Evolutionary conservation across 2,113 vertebrate genomes (phyloP).

Genomic region (Alexandromys fortis): DNA sequence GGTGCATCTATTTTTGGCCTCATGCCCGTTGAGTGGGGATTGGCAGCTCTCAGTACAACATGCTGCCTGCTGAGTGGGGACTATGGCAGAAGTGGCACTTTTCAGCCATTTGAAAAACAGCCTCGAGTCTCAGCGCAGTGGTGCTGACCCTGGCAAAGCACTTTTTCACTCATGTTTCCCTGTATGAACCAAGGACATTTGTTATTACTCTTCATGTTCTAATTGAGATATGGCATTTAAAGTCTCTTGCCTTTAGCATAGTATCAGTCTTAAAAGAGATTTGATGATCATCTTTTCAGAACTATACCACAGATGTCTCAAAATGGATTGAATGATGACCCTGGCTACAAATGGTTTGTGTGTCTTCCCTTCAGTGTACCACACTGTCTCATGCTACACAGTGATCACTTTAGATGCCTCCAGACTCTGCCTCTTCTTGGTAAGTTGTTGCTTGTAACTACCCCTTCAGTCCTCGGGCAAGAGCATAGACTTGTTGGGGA

Average conservation of each 20-base stretch:
- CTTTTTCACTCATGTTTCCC: neutral
- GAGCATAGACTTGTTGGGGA: neutral
- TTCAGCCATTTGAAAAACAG: neutral
- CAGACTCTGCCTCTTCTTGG: neutral
- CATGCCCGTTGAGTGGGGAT: constrained; percentile 52
- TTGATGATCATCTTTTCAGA: neutral
- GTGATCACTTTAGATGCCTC: neutral
- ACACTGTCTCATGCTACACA: no score
- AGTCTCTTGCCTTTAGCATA: neutral
- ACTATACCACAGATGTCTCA: neutral
- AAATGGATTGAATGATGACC: neutral
- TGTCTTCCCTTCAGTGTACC: neutral
- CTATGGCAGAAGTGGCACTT: neutral
- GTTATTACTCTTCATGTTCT: neutral
- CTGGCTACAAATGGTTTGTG: neutral
- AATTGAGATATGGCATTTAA: neutral
- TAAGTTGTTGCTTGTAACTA: neutral
- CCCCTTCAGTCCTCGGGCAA: neutral
- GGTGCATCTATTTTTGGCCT: constrained; percentile 65
- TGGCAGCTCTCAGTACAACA: constrained; percentile 59
- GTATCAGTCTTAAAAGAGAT: neutral
- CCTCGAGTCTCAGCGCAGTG: neutral
- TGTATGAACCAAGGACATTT: neutral
- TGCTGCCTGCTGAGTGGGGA: constrained; percentile 55
- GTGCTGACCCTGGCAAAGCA: neutral